phyloP scores from a whole-genome alignment of 2,797 vertebrate species.

The Heteromormyrus szaboi region DNA sequence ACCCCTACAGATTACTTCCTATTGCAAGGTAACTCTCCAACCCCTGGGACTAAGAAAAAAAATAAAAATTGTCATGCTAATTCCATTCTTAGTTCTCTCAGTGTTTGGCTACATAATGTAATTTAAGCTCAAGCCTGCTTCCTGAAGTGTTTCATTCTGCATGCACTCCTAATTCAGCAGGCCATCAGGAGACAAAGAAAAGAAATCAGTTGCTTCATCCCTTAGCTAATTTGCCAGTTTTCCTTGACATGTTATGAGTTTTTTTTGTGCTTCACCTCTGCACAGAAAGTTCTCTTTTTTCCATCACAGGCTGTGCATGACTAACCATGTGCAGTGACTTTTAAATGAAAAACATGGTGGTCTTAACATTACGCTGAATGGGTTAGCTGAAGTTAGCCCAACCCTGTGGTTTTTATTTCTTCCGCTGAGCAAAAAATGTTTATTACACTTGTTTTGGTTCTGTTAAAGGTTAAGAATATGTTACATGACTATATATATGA shows the following conservation, averaged over 20 bases:
- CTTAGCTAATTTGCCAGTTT: not conserved
- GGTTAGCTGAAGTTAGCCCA: not conserved
- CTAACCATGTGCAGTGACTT: slow-evolving; percentile 59
- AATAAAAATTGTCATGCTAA: not conserved
- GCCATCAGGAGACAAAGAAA: not conserved
- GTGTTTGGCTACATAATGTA: not conserved
- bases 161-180: not conserved
- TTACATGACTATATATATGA: slow-evolving; percentile 14
- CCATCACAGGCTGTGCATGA: slow-evolving; percentile 60
- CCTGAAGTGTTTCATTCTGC: not conserved
- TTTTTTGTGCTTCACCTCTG: not conserved
- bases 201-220: not conserved
- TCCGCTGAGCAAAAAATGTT: slow-evolving; percentile 19
- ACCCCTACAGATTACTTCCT: slow-evolving; percentile 80
- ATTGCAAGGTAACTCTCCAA: slow-evolving; percentile 69
- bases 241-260: not conserved
- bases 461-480: slow-evolving; percentile 19
- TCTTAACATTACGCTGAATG: not conserved
- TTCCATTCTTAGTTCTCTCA: not conserved
- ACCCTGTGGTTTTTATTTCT: not conserved
- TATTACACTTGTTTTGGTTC: slow-evolving; percentile 17
- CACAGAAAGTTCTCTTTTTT: slow-evolving; percentile 44
- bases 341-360: slow-evolving; percentile 40
- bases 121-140: not conserved
- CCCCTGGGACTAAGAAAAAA: not conserved